A percentile compares a stretch with the other conserved stretches of the same genome.
These are phyloP conservation scores for Ephestia elutella DNA, from an alignment of 1,140 invertebrate species.

Conservation along the genomic window DNA sequence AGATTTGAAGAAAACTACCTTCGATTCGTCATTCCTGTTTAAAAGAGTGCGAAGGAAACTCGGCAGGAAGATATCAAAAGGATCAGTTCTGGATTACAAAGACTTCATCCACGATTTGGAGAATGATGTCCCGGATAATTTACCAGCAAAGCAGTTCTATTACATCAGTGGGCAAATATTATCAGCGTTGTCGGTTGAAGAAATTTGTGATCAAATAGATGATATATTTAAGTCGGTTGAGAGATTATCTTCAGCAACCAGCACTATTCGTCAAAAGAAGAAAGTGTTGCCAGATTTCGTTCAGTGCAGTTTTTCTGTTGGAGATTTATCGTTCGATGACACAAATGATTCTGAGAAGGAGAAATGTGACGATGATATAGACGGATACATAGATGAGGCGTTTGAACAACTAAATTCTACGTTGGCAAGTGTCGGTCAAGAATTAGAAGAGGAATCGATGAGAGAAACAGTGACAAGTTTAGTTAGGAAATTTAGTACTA, in stretches of 20 bases:
- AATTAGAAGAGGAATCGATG: slow-evolving; percentile 21
- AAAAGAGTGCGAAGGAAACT: slow-evolving; percentile 46
- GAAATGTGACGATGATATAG: slow-evolving; percentile 35
- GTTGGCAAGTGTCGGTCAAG: slow-evolving; percentile 19
- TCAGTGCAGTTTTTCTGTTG: slow-evolving; percentile 49
- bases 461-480: slow-evolving; percentile 51
- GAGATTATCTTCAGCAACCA: slow-evolving; percentile 38
- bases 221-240: slow-evolving; percentile 62
- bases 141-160: slow-evolving; percentile 30
- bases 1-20: slow-evolving; percentile 45
- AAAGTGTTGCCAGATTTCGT: slow-evolving; percentile 39
- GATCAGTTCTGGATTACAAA: slow-evolving; percentile 42
- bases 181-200: slow-evolving; percentile 52
- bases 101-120: slow-evolving; percentile 45
- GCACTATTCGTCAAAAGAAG: slow-evolving; percentile 31
- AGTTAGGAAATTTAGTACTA: slow-evolving; percentile 49
- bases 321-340: slow-evolving; percentile 54
- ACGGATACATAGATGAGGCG: slow-evolving; percentile 51
- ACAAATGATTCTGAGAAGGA: slow-evolving; percentile 27
- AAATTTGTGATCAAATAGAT: slow-evolving; percentile 55
- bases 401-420: slow-evolving; percentile 43
- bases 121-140: neutral
- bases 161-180: slow-evolving; percentile 47
- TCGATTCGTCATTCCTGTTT: slow-evolving; percentile 50
- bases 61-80: slow-evolving; percentile 37